Evolutionary conservation across 2,888 invertebrate species (phyloP).

Genomic region (Argyra leucocephala): DNA sequence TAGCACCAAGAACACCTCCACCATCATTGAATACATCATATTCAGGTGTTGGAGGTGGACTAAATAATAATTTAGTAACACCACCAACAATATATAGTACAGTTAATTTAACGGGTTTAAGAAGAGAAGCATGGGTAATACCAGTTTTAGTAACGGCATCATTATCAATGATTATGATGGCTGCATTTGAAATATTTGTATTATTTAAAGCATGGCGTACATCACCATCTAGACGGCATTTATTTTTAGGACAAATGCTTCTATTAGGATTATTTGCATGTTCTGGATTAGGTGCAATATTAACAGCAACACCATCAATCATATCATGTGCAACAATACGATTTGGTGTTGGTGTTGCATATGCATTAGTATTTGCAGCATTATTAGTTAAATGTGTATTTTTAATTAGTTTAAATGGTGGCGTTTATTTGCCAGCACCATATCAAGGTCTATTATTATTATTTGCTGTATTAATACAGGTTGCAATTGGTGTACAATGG

Average conservation of each 20-base stretch:
- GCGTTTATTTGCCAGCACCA: slow-evolving; percentile 83
- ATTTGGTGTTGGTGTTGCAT: slow-evolving; percentile 71
- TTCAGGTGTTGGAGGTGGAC: too few species aligned
- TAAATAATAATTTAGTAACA: slow-evolving; percentile 26
- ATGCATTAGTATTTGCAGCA: slow-evolving; percentile 80
- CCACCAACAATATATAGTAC: slow-evolving; percentile 37
- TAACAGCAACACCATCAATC: slow-evolving; percentile 67
- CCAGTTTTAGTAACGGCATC: slow-evolving; percentile 77
- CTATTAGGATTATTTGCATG: slow-evolving; percentile 73
- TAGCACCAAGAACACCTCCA: slow-evolving; percentile 29
- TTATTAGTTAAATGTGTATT: slow-evolving; percentile 90
- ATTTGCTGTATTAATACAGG: slow-evolving; percentile 84
- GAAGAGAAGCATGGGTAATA: slow-evolving; percentile 81
- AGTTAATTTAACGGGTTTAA: slow-evolving; percentile 43
- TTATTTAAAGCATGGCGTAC: slow-evolving; percentile 75
- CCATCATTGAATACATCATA: slow-evolving; percentile 28
- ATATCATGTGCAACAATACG: slow-evolving; percentile 74
- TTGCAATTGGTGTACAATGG: slow-evolving; percentile 77
- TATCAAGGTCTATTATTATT: slow-evolving; percentile 82
- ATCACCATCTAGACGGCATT: slow-evolving; percentile 72
- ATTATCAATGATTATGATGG: slow-evolving; percentile 73
- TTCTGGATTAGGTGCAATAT: slow-evolving; percentile 68
- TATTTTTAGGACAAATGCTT: slow-evolving; percentile 78
- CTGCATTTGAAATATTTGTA: slow-evolving; percentile 81
- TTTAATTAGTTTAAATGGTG: slow-evolving; percentile 80